Evolutionary conservation across 2,113 vertebrate genomes (phyloP).

Genomic region (Phaetusa simplex): DNA sequence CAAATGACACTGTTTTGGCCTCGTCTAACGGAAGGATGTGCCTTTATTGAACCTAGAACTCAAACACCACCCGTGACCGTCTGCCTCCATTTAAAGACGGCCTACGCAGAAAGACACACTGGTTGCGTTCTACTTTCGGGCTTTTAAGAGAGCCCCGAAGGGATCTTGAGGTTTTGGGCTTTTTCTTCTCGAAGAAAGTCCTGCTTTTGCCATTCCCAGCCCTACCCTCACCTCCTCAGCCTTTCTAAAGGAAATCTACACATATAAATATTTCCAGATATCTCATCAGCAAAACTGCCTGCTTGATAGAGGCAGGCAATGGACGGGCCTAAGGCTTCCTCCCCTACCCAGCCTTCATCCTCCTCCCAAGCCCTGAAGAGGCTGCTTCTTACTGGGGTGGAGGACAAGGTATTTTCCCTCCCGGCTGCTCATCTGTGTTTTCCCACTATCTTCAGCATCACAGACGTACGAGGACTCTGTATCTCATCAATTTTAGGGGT

Average conservation of each 20-base stretch:
- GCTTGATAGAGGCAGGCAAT: background rate
- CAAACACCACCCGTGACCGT: background rate
- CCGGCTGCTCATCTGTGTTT: background rate
- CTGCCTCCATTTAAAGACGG: background rate
- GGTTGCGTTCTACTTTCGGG: background rate
- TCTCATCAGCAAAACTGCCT: background rate
- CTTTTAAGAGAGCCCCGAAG: background rate
- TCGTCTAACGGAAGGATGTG: background rate
- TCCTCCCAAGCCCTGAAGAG: background rate
- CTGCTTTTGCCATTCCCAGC: background rate
- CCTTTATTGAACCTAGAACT: conserved; percentile 23
- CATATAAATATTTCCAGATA: background rate
- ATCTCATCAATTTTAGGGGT: background rate
- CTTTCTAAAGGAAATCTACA: background rate
- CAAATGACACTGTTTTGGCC: background rate
- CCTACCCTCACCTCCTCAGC: background rate
- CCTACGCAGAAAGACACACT: background rate
- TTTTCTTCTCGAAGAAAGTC: background rate
- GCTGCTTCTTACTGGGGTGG: background rate
- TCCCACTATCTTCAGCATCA: background rate
- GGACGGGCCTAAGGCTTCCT: background rate
- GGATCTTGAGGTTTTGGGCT: background rate
- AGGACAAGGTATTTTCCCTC: background rate
- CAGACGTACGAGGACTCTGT: background rate
- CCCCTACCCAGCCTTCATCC: background rate